Evolutionary conservation across 1,140 invertebrate species (phyloP), one percentile per base, ranked within the genome.

Genomic region (Brachionus paranguensis): DNA sequence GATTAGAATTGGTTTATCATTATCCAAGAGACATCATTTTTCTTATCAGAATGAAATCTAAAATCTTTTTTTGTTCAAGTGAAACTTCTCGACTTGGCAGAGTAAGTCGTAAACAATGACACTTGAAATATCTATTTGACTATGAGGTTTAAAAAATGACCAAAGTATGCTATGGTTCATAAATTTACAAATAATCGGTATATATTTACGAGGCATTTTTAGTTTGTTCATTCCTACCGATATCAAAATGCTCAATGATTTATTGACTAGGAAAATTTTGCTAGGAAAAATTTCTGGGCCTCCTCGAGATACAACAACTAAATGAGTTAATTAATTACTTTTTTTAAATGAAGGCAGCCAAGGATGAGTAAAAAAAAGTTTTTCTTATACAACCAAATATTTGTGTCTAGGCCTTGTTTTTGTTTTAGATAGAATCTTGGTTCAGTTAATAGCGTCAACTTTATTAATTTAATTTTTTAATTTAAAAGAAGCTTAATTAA

Each of bases 391-490:
- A 60, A 60, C 53, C 7, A 60, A 60, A 60, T 60, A 60, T 60
- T 60, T 60, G 53, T 60, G 17, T 60, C 17, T 60, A 60, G 53
- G 53, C 17, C 53, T 17, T 60, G 53, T 60, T 60, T 53, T 60
- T 60, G 53, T 60, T 60, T 60, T 60, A 60, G 20, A 60, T 60
- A 60, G 53, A 60, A 60, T 60, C 53, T 24, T 60, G 53, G 53
- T 60, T 60, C 53, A 60, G 17, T 20, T 60, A 60, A 60, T 20
- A 60, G 53, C 53, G 17, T 60, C 53, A 60, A 60, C 8, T 60
- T 60, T 60, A 60, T 60, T 60, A 60, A 60, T 60, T 60, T 60
- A 60, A 60, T 60, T 60, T 60, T 60, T 60, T 60, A 60, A 60
- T 60, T 60, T 60, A 60, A 55, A 60, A 60, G n/a, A 60, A 60